These are phyloP conservation scores for Cladopsammia gracilis DNA, from an alignment of 64 coral and sea anemone species.

Conservation along the genomic window DNA sequence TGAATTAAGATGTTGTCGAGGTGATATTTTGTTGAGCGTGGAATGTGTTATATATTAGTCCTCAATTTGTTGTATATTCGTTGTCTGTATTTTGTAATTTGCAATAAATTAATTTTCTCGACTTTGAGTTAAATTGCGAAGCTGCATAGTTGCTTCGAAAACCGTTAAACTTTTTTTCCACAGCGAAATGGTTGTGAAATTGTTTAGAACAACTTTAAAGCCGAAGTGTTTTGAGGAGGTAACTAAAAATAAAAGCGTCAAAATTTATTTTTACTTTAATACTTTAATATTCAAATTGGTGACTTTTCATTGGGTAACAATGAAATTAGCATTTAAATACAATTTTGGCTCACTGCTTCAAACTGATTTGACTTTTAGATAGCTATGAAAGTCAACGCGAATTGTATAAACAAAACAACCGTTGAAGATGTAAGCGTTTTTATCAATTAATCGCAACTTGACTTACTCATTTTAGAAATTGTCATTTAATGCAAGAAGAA, in stretches of 20 bases:
- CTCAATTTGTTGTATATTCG: not conserved
- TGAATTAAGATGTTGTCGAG: not conserved
- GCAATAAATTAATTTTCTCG: conserved; percentile 1
- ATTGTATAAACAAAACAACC: not conserved
- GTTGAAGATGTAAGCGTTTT: not conserved
- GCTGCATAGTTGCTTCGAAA: not conserved
- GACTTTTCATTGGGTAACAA: conserved; percentile 31
- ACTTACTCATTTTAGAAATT: not conserved
- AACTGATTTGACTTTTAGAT: conserved; percentile 32
- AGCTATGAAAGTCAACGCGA: not conserved
- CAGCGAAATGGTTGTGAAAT: not conserved
- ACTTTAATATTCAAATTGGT: conserved; percentile 2
- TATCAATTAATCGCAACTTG: not conserved
- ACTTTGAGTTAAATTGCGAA: not conserved
- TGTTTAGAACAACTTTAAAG: not conserved
- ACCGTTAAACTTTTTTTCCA: not conserved
- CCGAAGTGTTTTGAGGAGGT: not conserved
- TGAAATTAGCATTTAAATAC: conserved; percentile 35
- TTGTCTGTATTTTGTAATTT: not conserved
- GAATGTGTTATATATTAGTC: conserved; percentile 12
- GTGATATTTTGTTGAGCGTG: not conserved
- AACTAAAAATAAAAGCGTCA: not conserved
- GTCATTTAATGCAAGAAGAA: not conserved
- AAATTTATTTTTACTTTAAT: not conserved
- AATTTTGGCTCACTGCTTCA: not conserved